These are phyloP conservation scores for Atrina japonica DNA, from an alignment of 2,888 invertebrate genomes.

Conservation along the genomic window DNA sequence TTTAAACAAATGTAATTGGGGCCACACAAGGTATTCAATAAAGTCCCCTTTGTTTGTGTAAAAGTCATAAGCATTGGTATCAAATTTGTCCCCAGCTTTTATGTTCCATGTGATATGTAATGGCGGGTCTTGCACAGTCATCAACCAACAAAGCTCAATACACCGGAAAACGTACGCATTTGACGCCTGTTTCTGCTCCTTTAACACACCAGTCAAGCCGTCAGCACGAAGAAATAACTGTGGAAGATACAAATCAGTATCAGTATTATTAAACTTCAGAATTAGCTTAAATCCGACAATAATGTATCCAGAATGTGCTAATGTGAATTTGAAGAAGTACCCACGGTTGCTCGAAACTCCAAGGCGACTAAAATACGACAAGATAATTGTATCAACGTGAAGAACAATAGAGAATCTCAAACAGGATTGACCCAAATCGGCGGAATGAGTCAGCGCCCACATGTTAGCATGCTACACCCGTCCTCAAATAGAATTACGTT, in stretches of 20 bases:
- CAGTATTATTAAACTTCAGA: too few species aligned
- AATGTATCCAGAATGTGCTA: too few species aligned
- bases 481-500: too few species aligned
- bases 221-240: slow-evolving; percentile 15
- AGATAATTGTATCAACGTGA: too few species aligned
- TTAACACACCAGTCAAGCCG: not conserved
- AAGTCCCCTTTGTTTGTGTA: slow-evolving; percentile 31
- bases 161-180: slow-evolving; percentile 20
- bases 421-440: too few species aligned
- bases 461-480: too few species aligned
- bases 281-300: too few species aligned
- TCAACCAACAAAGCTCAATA: slow-evolving; percentile 38
- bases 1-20: slow-evolving; percentile 33
- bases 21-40: slow-evolving; percentile 41
- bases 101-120: slow-evolving; percentile 20
- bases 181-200: slow-evolving; percentile 10
- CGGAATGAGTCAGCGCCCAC: too few species aligned
- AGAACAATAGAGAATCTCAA: too few species aligned
- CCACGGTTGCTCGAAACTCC: too few species aligned
- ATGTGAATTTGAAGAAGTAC: too few species aligned
- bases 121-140: slow-evolving; percentile 38
- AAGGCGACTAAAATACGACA: too few species aligned
- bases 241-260: not conserved
- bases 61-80: slow-evolving; percentile 10
- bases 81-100: slow-evolving; percentile 31